Conservation (phyloP, 2,113 vertebrate species). For the Marcusenius ussheri region DNA sequence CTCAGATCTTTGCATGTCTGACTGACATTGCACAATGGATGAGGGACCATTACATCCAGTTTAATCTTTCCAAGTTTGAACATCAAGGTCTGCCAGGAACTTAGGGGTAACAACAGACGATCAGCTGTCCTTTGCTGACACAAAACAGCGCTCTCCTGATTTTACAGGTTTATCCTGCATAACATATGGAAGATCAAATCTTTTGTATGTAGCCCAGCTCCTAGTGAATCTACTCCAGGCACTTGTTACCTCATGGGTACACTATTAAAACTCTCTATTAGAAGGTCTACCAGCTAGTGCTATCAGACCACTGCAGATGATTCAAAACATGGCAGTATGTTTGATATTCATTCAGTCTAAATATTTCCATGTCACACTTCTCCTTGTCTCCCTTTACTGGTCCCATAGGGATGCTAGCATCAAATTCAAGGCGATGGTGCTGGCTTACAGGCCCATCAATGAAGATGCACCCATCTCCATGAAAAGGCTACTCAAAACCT, state of each 20-base stretch:
- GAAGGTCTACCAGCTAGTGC: too few relatives aligned
- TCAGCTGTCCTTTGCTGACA: background rate
- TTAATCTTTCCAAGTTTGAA: background rate
- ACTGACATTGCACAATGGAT: background rate
- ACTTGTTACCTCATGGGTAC: background rate
- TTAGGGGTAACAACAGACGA: background rate
- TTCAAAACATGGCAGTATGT: background rate
- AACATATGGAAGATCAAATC: background rate
- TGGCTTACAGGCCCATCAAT: background rate
- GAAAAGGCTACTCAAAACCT: background rate
- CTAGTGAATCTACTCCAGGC: background rate
- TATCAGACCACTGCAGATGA: background rate
- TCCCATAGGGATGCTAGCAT: background rate
- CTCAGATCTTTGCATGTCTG: background rate
- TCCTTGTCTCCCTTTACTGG: background rate
- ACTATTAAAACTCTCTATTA: too few relatives aligned
- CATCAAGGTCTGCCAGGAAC: background rate
- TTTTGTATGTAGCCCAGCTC: background rate
- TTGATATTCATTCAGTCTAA: background rate
- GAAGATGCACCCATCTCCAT: background rate
- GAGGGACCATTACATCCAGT: background rate
- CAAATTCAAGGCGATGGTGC: background rate
- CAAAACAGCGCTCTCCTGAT: background rate
- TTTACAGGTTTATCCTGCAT: background rate
- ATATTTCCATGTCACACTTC: background rate